Evolutionary conservation across 2,113 vertebrate genomes (phyloP), one percentile per base, ranked within the genome.

Genomic region (Lutjanus erythropterus): DNA sequence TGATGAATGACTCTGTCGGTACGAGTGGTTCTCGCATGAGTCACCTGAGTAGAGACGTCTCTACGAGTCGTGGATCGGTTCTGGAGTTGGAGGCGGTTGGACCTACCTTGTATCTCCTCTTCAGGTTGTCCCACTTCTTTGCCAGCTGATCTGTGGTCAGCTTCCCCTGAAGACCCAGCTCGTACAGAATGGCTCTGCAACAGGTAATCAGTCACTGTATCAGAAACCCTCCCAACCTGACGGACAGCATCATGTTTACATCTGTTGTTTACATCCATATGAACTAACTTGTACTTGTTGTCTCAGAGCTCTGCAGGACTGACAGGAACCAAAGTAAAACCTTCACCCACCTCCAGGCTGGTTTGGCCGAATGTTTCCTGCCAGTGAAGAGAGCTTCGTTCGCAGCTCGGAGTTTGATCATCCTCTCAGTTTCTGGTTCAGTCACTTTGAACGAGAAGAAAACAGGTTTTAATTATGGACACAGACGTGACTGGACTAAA

Each of bases 71-170:
- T 46, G 59, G n/a, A 55, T 2, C 5, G 3, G 2, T 35, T 37
- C 11, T 21, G 56, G 58, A 61, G 56, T 4, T 18, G 58, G 25
- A 58, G 16, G 23, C 0, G 16, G 47, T 5, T 1, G 19, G 65
- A 58, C 71, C 1, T 25, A 92, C 93, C 91, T 94, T 94, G 62
- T 94, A 94, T 11, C 92, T 84, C 85, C 93, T 91, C 89, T 94
- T 94, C 69, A 94, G 86, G 84, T 94, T 94, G 87, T 94, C 93
- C 93, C 93, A 94, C 79, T 94, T 94, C 75, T 94, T 94, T 8
- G 93, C 92, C 12, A 94, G 19, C 85, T 94, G 93, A 5, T 94
- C 93, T 0, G 92, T 94, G 70, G 92, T 93, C 90, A 94, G 87
- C 29, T 93, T 93, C 15, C 92, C 93, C 86, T 94, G 93, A 4